A percentile compares a stretch with the other conserved stretches of the same genome.
phyloP scores from a whole-genome alignment of 2,888 invertebrate species.

The Hemaris fuciformis region DNA sequence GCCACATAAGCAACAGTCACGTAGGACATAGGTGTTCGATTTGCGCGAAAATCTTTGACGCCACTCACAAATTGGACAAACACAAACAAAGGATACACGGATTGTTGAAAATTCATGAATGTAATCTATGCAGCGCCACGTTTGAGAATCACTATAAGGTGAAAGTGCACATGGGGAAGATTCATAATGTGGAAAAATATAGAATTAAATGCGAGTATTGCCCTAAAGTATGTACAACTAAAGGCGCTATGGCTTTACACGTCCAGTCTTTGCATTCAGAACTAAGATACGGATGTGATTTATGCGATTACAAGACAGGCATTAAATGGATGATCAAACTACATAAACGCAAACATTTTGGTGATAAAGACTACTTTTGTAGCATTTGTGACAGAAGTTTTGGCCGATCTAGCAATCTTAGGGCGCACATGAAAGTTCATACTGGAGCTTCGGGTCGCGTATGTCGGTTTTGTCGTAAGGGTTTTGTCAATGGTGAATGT shows the following conservation, averaged over 20 bases:
- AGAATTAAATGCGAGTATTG: conserved; percentile 63
- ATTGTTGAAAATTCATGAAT: conserved; percentile 38
- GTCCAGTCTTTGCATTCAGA: conserved; percentile 74
- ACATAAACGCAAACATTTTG: conserved; percentile 75
- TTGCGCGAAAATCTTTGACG: conserved; percentile 71
- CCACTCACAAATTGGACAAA: conserved; percentile 44
- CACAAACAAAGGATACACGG: conserved; percentile 59
- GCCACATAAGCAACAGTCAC: conserved; percentile 54
- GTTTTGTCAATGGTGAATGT: conserved; percentile 47
- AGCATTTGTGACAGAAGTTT: conserved; percentile 79
- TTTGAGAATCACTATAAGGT: conserved; percentile 54
- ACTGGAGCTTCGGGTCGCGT: conserved; percentile 56
- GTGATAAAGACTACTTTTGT: conserved; percentile 74
- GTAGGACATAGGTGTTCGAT: conserved; percentile 46
- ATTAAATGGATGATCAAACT: conserved; percentile 60
- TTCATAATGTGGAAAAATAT: conserved; percentile 64
- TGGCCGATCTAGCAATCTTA: conserved; percentile 74
- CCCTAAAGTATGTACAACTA: conserved; percentile 66
- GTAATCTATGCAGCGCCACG: conserved; percentile 46
- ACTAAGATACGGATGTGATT: conserved; percentile 51
- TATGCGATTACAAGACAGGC: conserved; percentile 58
- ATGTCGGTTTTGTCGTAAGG: conserved; percentile 54
- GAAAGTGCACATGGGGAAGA: conserved; percentile 65
- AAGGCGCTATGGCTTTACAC: conserved; percentile 78
- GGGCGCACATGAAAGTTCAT: conserved; percentile 66